These are phyloP conservation scores for Sinohyriopsis cumingii DNA, from an alignment of 2,888 invertebrate genomes.

Conservation along the genomic window DNA sequence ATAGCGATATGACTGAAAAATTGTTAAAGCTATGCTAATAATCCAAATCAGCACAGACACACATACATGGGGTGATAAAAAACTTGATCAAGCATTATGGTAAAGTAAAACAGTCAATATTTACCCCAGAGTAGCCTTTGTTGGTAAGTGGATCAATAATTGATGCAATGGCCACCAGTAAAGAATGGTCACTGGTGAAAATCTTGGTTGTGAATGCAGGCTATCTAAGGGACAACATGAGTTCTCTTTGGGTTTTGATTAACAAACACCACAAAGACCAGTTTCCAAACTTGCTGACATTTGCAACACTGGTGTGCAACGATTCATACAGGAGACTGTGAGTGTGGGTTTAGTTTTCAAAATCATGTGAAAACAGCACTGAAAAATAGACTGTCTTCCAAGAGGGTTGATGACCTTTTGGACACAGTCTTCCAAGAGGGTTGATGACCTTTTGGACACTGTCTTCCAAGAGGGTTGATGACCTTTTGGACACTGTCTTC, in stretches of 20 bases:
- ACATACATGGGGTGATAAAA: conserved; percentile 6
- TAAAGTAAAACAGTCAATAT: not conserved
- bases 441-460: too few species aligned
- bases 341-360: not conserved
- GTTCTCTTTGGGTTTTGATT: conserved; percentile 1
- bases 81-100: conserved; percentile 13
- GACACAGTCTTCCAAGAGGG: too few species aligned
- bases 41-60: too few species aligned
- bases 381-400: conserved; percentile 1
- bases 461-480: too few species aligned
- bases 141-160: conserved; percentile 2
- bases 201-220: conserved; percentile 7
- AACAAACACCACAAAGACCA: conserved; percentile 5
- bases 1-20: too few species aligned
- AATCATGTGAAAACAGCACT: too few species aligned
- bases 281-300: conserved; percentile 3
- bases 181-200: conserved; percentile 14
- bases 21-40: too few species aligned
- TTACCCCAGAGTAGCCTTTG: conserved; percentile 1
- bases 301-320: conserved; percentile 5
- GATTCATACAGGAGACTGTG: conserved; percentile 6
- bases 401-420: too few species aligned
- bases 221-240: conserved; percentile 11
- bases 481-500: too few species aligned
- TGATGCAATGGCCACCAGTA: conserved; percentile 6